Base-by-base conservation (phyloP, 2,113 vertebrate genomes). In the Rhombomys opimus region DNA sequence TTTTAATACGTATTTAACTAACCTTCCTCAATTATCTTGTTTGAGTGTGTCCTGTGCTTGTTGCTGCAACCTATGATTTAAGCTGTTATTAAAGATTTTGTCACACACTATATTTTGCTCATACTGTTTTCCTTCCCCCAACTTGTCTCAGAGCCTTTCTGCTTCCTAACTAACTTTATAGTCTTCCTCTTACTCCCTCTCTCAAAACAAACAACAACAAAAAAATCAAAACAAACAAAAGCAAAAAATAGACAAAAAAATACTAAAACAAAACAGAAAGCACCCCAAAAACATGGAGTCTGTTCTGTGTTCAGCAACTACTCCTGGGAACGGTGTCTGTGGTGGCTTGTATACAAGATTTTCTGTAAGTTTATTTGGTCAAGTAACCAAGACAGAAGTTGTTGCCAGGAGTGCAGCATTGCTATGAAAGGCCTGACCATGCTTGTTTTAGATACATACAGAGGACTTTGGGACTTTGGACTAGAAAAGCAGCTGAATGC, bases 1-100 rank as follows among this genome's bases (percentile, higher is more conserved):
- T 15, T 76, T 95, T 90, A 75, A 70, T 38, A 72, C 1, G 52
- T 32, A 15, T 10, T 82, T 90, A 77, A 89, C 89, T 90, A 93
- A 50, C 54, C 12, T 92, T 77, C 52, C 17, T 82, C 41, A 67
- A 63, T 84, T 80, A 78, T 63, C 13, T n/a, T 35, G 13, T 7
- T 59, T 85, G 30, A 54, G 22, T 85, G 7, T 89, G 14, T 89
- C 90, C 54, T 88, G n/a, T 67, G 25, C 52, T 91, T 90, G 78
- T 85, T 85, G 35, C 67, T 85, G 54, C 35, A n/a, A 91, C 57
- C 22, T 38, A 46, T 81, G 22, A 77, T 30, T 87, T 84, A 93
- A 35, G 70, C 18, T 75, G 46, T 46, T 46, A 46, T 46, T 46
- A 46, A 46, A 46, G 46, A 46, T 46, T 46, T 50, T 50, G 50